These are phyloP conservation scores for Motacilla tschutschensis DNA, from an alignment of 2,113 vertebrate genomes.

Conservation along the genomic window DNA sequence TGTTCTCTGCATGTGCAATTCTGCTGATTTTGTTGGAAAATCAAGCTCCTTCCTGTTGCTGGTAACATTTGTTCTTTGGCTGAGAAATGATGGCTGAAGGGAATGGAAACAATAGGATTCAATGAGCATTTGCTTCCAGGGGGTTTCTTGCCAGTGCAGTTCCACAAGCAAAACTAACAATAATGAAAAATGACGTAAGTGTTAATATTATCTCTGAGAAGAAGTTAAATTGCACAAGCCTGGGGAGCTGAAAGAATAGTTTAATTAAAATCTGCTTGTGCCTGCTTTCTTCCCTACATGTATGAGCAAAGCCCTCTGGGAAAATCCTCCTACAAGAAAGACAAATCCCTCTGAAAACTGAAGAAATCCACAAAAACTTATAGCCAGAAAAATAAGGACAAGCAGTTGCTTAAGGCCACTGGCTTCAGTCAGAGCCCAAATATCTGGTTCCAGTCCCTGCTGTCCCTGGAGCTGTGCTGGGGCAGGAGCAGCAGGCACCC, in stretches of 20 bases:
- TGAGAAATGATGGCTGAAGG: slow-evolving; percentile 20
- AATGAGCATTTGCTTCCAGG: neutral
- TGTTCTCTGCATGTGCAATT: neutral
- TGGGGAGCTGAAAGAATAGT: slow-evolving; percentile 14
- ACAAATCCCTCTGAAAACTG: neutral
- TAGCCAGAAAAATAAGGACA: neutral
- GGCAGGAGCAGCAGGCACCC: neutral
- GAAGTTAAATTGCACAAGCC: slow-evolving; percentile 18
- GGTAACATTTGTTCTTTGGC: neutral
- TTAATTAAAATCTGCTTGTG: slow-evolving; percentile 50
- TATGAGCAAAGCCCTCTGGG: neutral
- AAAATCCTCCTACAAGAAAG: neutral
- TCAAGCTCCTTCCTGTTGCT: neutral
- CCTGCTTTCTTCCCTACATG: neutral
- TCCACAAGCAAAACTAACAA: slow-evolving; percentile 12
- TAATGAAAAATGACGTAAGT: slow-evolving; percentile 3
- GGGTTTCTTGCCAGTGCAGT: neutral
- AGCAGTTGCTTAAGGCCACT: neutral
- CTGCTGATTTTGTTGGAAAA: slow-evolving; percentile 16
- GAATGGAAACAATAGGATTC: slow-evolving; percentile 26
- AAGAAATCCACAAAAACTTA: neutral
- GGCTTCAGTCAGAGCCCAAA: neutral
- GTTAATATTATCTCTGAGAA: slow-evolving; percentile 44
- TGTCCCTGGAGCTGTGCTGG: neutral
- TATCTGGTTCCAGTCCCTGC: neutral